phyloP scores from a whole-genome alignment of 2,797 vertebrate species.

The Pipistrellus pygmaeus region DNA sequence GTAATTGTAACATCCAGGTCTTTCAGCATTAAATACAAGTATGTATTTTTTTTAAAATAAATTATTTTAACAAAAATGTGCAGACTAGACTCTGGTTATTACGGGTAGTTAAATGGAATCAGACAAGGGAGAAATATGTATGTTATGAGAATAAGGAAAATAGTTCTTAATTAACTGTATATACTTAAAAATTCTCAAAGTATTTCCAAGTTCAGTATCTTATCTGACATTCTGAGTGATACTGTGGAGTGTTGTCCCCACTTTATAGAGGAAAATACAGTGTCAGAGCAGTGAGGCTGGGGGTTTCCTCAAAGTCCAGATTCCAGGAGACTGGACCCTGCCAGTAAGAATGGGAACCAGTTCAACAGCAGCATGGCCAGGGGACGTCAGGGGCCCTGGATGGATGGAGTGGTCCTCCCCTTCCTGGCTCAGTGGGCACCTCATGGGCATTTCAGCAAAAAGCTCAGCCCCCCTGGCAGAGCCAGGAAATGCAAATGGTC shows the following conservation, averaged over 20 bases:
- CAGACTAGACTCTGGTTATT: neutral
- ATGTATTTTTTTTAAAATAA: neutral
- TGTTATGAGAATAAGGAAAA: neutral
- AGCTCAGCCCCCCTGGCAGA: neutral
- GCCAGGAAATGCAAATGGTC: neutral
- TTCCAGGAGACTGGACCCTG: neutral
- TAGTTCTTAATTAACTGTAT: neutral
- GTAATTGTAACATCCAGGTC: neutral
- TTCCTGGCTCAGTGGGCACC: rapidly evolving
- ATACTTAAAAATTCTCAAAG: neutral
- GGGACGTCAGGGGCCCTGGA: rapidly evolving
- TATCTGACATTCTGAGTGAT: rapidly evolving
- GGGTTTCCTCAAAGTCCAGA: neutral
- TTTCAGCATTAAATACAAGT: neutral
- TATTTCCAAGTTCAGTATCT: neutral
- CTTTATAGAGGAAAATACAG: neutral
- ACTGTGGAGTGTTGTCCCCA: neutral
- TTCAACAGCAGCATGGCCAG: neutral
- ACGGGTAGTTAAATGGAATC: neutral
- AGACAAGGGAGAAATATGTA: neutral
- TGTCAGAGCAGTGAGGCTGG: neutral
- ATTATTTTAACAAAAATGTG: neutral
- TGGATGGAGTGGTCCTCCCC: rapidly evolving
- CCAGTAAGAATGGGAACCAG: rapidly evolving
- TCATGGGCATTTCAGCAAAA: neutral